Evolutionary conservation across 30 jellyfish, hydroid and myxozoan species (phyloP), one percentile per base, ranked within the genome.

Genomic region (Aurelia sp.): DNA sequence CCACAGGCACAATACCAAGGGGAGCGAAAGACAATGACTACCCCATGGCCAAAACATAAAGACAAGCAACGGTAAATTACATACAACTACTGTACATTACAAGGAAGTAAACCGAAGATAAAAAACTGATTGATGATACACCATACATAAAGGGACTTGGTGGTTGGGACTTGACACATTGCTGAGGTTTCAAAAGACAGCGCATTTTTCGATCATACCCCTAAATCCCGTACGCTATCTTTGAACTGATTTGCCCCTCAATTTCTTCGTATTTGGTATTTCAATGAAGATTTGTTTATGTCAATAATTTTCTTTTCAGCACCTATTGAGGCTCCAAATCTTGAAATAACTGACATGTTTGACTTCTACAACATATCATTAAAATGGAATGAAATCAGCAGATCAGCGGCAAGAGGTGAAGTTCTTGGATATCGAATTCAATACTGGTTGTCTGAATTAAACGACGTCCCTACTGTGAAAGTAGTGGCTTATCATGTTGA

Each of bases 381-480:
- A 57, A 80, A 63, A 40, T 80, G 90, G 90, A 52, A 48, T 15
- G 73, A 60, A 19, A 65, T 80, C 31, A 80, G 81, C 81, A 80
- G 41, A 50, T 33, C 72, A n/a, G 63, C 61, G 18, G 81, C 81
- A 11, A 69, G 81, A 13, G 90, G 90, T 4, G 90, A 80, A 44
- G 90, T 80, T 19, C 81, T 80, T 30, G 90, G 90, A 24, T 80
- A 80, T 63, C 53, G 81, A 22, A 64, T 80, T 31, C 81, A 44
- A 18, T 80, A 80, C 73, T 63, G 81, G 90, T 57, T 70, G 16
- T 9, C 76, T 4, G 81, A 63, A 50, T 24, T 40, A 17, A 52
- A 80, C 44, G 90, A 63, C 5, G 18, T 40, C 52, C 90, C 81
- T 9, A 38, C 67, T 8, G 19, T 44, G 6, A 44, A 22, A 15